A percentile compares a stretch with the other conserved stretches of the same genome.
These are phyloP conservation scores for Siniperca chuatsi DNA, from an alignment of 2,113 vertebrate species.

Conservation along the genomic window DNA sequence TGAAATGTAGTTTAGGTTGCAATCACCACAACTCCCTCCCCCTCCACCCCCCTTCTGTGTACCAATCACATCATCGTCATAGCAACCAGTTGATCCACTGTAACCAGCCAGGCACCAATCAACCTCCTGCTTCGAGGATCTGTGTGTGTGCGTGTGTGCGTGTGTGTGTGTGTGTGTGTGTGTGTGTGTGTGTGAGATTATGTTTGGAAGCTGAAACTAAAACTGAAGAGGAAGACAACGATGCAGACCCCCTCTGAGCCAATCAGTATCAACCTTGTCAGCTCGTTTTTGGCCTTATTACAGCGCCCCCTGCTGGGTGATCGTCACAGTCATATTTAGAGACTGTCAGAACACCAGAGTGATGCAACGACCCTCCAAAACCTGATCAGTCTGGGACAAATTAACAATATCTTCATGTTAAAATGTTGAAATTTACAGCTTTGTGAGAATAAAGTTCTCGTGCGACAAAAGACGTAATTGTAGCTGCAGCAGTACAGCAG, in stretches of 20 bases:
- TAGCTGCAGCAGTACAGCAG: too few species aligned
- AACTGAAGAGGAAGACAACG: neutral
- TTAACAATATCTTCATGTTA: too few species aligned
- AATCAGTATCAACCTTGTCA: constrained; percentile 26
- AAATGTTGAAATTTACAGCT: too few species aligned
- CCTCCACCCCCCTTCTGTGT: neutral
- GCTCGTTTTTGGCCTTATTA: constrained; percentile 17
- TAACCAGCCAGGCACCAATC: constrained; percentile 58
- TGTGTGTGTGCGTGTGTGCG: neutral
- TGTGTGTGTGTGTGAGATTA: neutral
- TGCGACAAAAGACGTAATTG: too few species aligned
- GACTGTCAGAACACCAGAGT: neutral
- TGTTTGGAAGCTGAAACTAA: constrained; percentile 26
- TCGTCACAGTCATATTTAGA: neutral
- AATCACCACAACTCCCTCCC: neutral
- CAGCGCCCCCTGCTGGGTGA: constrained; percentile 47
- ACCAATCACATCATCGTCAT: constrained; percentile 57
- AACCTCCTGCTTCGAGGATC: constrained; percentile 55
- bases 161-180: neutral
- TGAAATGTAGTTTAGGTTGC: neutral
- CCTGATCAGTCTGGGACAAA: neutral
- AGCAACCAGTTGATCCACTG: constrained; percentile 48
- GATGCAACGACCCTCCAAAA: neutral
- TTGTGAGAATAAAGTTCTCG: too few species aligned
- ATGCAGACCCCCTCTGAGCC: constrained; percentile 31